Conservation (phyloP, 2,113 vertebrate genomes). For the Phainopepla nitens region DNA sequence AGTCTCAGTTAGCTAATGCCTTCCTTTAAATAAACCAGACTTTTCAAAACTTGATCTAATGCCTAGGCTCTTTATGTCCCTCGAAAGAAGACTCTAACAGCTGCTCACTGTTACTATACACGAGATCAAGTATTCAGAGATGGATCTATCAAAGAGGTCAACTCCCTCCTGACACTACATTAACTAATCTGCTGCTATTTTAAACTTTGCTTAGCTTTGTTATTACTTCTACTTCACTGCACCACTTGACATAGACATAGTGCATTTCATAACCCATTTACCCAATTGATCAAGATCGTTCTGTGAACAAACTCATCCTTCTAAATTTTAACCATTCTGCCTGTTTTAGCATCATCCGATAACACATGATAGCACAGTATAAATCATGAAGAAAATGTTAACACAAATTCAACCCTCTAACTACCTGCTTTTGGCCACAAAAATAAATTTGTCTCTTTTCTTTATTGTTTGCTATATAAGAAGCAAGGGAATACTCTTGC, state of each 20-base stretch:
- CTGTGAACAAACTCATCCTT: neutral
- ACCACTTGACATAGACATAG: neutral
- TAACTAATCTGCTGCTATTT: constrained; percentile 40
- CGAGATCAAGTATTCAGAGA: constrained; percentile 18
- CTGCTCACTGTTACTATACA: constrained; percentile 38
- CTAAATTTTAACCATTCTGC: neutral
- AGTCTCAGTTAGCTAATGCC: constrained; percentile 4
- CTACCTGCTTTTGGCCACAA: neutral
- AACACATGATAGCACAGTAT: neutral
- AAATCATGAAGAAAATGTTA: neutral
- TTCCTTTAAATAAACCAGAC: constrained; percentile 28
- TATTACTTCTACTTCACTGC: constrained; percentile 6
- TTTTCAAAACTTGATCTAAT: constrained; percentile 35
- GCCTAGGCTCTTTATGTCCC: neutral
- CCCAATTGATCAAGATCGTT: neutral
- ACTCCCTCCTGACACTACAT: constrained; percentile 14
- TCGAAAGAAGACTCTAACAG: constrained; percentile 3
- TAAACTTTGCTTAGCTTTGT: constrained; percentile 31
- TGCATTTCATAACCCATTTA: constrained; percentile 7
- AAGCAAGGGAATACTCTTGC: neutral
- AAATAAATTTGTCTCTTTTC: neutral
- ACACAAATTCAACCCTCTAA: neutral
- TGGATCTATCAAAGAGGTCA: constrained; percentile 16
- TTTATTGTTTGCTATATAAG: neutral
- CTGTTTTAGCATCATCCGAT: neutral